Evolutionary conservation across 2,113 vertebrate species (phyloP), one percentile per base, ranked within the genome.

Genomic region (Salvelinus fontinalis): DNA sequence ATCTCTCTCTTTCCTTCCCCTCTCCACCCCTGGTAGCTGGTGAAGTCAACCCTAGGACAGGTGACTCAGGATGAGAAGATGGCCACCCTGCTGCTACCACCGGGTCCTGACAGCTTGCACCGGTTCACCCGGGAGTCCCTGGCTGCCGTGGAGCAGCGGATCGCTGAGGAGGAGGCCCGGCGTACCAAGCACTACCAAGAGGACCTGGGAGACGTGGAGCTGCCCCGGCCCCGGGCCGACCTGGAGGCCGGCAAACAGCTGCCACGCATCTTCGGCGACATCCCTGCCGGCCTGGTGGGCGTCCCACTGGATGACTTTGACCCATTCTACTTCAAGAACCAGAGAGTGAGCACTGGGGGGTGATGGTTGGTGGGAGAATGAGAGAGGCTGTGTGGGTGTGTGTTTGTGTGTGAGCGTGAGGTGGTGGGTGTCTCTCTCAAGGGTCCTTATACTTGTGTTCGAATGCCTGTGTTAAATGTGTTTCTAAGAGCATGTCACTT

Each of bases 31-130:
- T 88, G 91, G 84, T 83, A 83, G 84, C 39, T n/a, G n/a, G 68
- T 90, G 67, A 83, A 89, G 87, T 86, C 89, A 95, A 87, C 86
- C 84, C 91, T 93, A 91, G 93, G 86, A 94, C 89, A 95, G 90
- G 91, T 92, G 92, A 88, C 94, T 94, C 96, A 97, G 96, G 94
- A 97, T 97, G 96, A 96, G 93, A 97, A 96, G 93, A 97, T 97
- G 96, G 95, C 93, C 75, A 86, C 93, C 68, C 88, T 95, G 92
- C 92, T 97, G 92, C 94, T 95, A 94, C 94, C 95, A 94, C 93
- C 94, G 89, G 95, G 95, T 95, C 91, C 95, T 88, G 91, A 95
- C 93, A 94, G 93, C 93, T 95, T 97, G 92, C 95, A 93, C 91
- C 95, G 94, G 91, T 96, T 97, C 93, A 96, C 95, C 66, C 93